These are phyloP conservation scores for Nyctibius bracteatus DNA, from an alignment of 2,113 vertebrate species.

Conservation along the genomic window DNA sequence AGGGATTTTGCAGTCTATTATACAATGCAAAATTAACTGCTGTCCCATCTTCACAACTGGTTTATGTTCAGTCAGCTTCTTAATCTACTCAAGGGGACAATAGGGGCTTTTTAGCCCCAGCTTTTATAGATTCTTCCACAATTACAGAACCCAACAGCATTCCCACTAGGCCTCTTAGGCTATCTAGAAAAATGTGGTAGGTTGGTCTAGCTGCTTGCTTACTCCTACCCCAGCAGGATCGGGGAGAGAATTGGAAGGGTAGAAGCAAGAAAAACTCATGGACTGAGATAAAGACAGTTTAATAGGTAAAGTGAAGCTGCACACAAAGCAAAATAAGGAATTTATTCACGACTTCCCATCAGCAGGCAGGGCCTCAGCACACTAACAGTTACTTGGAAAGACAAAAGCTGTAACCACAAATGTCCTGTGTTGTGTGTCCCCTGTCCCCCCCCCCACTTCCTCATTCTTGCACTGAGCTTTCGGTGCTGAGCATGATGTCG, in stretches of 20 bases:
- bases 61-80: neutral
- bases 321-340: neutral
- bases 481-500: too few species aligned
- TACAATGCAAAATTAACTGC: neutral
- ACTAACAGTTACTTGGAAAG: neutral
- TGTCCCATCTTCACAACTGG: neutral
- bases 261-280: neutral
- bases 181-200: neutral
- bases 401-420: rapidly evolving
- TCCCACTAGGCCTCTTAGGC: neutral
- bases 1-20: neutral
- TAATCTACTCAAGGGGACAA: too few species aligned
- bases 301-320: neutral
- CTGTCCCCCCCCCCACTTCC: too few species aligned
- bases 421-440: too few species aligned
- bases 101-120: neutral
- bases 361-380: neutral
- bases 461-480: too few species aligned
- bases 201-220: neutral
- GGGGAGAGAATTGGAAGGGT: neutral
- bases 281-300: neutral
- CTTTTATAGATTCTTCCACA: neutral
- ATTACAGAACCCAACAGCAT: neutral
- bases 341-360: neutral
- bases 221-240: neutral